Base-by-base conservation (phyloP, 1,140 invertebrate species). In the Heliconius hermathena region DNA sequence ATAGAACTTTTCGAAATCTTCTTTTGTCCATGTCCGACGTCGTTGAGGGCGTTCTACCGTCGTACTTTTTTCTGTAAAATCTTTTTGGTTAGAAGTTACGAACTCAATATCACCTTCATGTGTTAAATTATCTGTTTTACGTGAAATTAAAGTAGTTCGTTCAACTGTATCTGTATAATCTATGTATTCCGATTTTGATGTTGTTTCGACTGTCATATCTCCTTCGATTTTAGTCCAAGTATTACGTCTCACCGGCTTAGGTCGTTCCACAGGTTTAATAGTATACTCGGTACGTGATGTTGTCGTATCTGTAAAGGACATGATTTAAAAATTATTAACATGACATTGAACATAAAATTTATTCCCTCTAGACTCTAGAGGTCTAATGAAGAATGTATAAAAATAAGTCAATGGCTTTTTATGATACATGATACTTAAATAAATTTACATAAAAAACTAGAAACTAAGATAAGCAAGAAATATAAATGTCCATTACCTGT, bases 141-240 rank as follows among this genome's bases (percentile, higher is more conserved):
- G 96, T 74, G 96, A 94, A 77, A 96, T 95, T 79, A 95, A 88
- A 78, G 94, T 95, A 38, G 95, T 96, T 79, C 94, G 93, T 88
- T 96, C 96, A 26, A 96, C 94, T 66, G 93, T 91, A 16, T 94
- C 94, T 13, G 93, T 95, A 83, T 96, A 95, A 89, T 97, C 96
- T 57, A 97, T 94, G 86, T 95, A 97, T 90, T 97, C 96, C 6
- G 95, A 95, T 89, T 95, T 93, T 71, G 93, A 96, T 57, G 96
- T 97, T 4, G 96, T 97, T 85, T 97, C 96, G 74, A 96, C 95
- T 46, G 84, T 95, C 90, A 97, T 96, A 78, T 97, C 97, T 57
- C 97, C 96, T 92, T 97, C 97, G 54, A 97, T 91, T 92, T 97
- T 97, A 0, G 97, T 98, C 95, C 97, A 98, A 6, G 97, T 98